Evolutionary conservation across 1,140 invertebrate genomes (phyloP), one percentile per base, ranked within the genome.

Genomic region (Heliconius congener): DNA sequence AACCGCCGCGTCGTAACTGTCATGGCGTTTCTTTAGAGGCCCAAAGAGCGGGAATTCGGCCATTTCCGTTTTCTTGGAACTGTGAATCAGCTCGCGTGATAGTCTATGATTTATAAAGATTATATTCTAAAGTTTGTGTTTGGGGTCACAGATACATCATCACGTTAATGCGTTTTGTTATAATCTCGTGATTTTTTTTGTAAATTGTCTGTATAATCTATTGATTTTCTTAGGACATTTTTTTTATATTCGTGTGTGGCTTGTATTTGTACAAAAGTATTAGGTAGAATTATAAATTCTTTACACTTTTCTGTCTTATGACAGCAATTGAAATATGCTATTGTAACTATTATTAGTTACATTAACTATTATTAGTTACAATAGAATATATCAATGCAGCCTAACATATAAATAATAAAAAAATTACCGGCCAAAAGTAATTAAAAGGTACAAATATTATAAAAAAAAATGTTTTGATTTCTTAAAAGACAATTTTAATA

Each of bases 51-150:
- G 86, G 90, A 83, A 83, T 81, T 91, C 84, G 85, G 87, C 87
- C 87, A 87, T 93, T 91, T 93, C 91, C 91, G 91, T 86, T 90
- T 90, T 90, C 89, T 86, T 82, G 85, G 90, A 90, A 90, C 84
- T 82, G 86, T 91, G 90, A 92, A 86, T 91, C 90, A 92, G 84
- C 82, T 88, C 84, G 85, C 87, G 87, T 89, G 87, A 81, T 83
- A 78, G 81, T 88, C 90, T 91, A 90, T 92, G 88, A 92, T 89
- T 91, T 92, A 90, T 84, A 86, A 83, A 87, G 86, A 86, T 91
- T 90, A 86, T 89, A 85, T 81, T 79, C 74, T 79, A 80, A 72
- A 71, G 79, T 77, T 81, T 80, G 76, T 76, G 75, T 81, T 81
- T 81, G 79, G 50, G 79, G 79, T 81, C 77, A 77, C 74, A 77